Conservation (phyloP, 2,113 vertebrate species). For the Leptobrachium ailaonicum region DNA sequence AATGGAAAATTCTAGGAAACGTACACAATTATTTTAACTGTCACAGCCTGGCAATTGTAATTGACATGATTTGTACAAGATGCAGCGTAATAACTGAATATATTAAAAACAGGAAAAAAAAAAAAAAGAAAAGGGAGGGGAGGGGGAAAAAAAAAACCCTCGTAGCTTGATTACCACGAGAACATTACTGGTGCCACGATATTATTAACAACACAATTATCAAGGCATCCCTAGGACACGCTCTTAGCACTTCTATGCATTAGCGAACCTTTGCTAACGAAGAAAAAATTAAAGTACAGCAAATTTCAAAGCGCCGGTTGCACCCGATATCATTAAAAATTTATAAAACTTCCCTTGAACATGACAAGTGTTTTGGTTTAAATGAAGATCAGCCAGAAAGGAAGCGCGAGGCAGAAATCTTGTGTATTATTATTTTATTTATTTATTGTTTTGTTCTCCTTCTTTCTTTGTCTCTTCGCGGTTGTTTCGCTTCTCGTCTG, state of each 20-base stretch:
- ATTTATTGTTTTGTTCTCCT: too few relatives aligned
- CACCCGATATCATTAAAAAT: slow-evolving; percentile 97
- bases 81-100: slow-evolving; percentile 88
- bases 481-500: not conserved
- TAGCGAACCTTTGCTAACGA: slow-evolving; percentile 89
- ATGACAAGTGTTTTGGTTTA: slow-evolving; percentile 88
- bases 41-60: slow-evolving; percentile 83
- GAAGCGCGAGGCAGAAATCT: slow-evolving; percentile 73
- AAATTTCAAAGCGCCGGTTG: slow-evolving; percentile 94
- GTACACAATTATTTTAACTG: slow-evolving; percentile 88
- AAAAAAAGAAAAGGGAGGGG: slow-evolving; percentile 55
- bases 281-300: slow-evolving; percentile 93
- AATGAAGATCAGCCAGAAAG: slow-evolving; percentile 76
- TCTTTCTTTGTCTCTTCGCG: slow-evolving; percentile 62
- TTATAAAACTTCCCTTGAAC: slow-evolving; percentile 88
- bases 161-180: slow-evolving; percentile 88
- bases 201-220: slow-evolving; percentile 91
- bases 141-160: slow-evolving; percentile 77
- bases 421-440: slow-evolving; percentile 70
- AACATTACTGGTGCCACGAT: slow-evolving; percentile 87
- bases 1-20: slow-evolving; percentile 85
- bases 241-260: slow-evolving; percentile 89
- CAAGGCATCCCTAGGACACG: slow-evolving; percentile 86
- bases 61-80: slow-evolving; percentile 86
- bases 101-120: slow-evolving; percentile 80